Evolutionary conservation across 2,888 invertebrate genomes (phyloP).

Genomic region (Rutpela maculata): DNA sequence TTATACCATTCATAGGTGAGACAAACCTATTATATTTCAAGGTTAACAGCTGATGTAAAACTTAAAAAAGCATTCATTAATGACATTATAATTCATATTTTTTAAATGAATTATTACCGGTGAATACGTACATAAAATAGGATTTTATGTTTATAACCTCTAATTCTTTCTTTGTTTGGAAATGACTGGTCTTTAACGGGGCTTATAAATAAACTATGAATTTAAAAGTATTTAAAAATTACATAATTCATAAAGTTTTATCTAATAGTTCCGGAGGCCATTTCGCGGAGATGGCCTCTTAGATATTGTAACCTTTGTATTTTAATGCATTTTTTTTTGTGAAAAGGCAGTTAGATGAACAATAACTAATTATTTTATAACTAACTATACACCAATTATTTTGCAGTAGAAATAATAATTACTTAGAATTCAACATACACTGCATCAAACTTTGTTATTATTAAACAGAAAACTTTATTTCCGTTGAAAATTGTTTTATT

Average conservation of each 20-base stretch:
- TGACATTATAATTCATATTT: conserved; percentile 12
- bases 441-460: too few relatives aligned
- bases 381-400: too few relatives aligned
- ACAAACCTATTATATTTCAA: conserved; percentile 29
- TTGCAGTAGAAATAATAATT: too few relatives aligned
- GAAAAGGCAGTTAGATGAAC: background rate
- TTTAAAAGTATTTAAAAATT: background rate
- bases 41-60: conserved; percentile 37
- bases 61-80: conserved; percentile 14
- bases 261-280: background rate
- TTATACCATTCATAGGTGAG: conserved; percentile 32
- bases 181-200: background rate
- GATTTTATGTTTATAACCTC: background rate
- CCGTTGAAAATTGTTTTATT: too few relatives aligned
- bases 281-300: conserved; percentile 10
- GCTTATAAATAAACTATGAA: conserved; percentile 7
- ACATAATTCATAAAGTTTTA: background rate
- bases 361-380: background rate
- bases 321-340: conserved; percentile 7
- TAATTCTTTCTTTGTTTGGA: conserved; percentile 9
- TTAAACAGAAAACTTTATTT: too few relatives aligned
- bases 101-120: background rate
- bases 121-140: background rate
- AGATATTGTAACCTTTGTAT: conserved; percentile 18
- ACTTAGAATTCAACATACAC: too few relatives aligned